These are phyloP conservation scores for Limnephilus auricula DNA, from an alignment of 2,888 invertebrate species.

Conservation along the genomic window DNA sequence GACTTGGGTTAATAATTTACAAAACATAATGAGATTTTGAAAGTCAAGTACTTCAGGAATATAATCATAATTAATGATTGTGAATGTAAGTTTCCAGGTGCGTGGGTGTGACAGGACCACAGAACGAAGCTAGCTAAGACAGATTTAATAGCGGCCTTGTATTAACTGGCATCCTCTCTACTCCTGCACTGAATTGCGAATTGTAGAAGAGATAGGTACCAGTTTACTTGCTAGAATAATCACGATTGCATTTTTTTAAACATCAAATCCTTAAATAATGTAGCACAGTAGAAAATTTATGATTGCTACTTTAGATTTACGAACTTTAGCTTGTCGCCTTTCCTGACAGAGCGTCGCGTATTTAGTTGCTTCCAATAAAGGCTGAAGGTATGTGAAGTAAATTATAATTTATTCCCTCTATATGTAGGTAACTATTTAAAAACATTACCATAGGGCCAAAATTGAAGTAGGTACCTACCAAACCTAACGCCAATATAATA, in stretches of 20 bases:
- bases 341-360: background rate
- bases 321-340: background rate
- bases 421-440: background rate
- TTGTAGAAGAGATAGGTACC: background rate
- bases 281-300: background rate
- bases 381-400: background rate
- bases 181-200: background rate
- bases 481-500: too few relatives aligned
- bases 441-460: background rate
- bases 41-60: conserved; percentile 29
- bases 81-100: conserved; percentile 5
- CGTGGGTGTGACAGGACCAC: conserved; percentile 18
- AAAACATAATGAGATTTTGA: conserved; percentile 26
- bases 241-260: conserved; percentile 11
- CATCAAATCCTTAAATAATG: background rate
- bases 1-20: conserved; percentile 5
- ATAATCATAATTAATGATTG: conserved; percentile 25
- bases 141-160: conserved; percentile 21
- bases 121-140: conserved; percentile 3
- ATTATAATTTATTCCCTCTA: background rate
- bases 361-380: background rate
- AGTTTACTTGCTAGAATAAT: background rate
- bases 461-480: background rate
- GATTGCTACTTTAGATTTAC: background rate
- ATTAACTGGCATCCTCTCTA: background rate